Evolutionary conservation across 2,797 vertebrate species (phyloP), one percentile per base, ranked within the genome.

Genomic region (Cirrhinus mrigala): DNA sequence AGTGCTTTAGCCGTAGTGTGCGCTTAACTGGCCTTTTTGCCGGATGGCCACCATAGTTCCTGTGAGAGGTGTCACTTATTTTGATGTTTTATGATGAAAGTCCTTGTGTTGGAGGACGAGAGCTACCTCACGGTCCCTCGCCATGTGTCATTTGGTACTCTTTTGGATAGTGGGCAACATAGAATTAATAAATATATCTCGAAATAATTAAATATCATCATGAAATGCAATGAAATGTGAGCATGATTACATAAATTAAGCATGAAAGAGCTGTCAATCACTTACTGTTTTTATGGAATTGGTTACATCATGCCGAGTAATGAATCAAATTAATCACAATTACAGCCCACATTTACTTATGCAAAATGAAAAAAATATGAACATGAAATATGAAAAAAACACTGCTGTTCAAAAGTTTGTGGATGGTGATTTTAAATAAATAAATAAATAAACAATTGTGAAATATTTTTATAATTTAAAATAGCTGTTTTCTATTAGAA

Each of bases 41-140:
- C 85, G 22, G 1, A 37, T 64, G 64, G 64, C 69, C 76, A 62
- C 60, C 24, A 8, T 33, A 29, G 60, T 62, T 85, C 52, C 71
- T 58, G 64, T 8, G 29, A 87, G 87, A 90, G 92, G 91, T 93
- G 92, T 94, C 93, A 91, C 92, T 93, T 90, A 89, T 92, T 93
- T 93, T 87, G 89, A 92, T 92, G 92, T 82, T 92, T 87, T 82
- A 88, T 89, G 89, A 89, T 94, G 90, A 91, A 88, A 92, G 89
- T 90, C 87, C 81, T 85, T 81, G 87, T 52, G 37, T 79, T 82
- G 89, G 77, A 92, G 90, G 91, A 92, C 88, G 91, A 92, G 91
- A 88, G 89, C 58, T 64, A 68, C 52, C 60, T 84, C 33, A 76
- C 29, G 66, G 50, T 52, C 46, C 37, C 46, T 64, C 20, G 15